These are phyloP conservation scores for Thumatha senex DNA, from an alignment of 2,888 invertebrate species.

Conservation along the genomic window DNA sequence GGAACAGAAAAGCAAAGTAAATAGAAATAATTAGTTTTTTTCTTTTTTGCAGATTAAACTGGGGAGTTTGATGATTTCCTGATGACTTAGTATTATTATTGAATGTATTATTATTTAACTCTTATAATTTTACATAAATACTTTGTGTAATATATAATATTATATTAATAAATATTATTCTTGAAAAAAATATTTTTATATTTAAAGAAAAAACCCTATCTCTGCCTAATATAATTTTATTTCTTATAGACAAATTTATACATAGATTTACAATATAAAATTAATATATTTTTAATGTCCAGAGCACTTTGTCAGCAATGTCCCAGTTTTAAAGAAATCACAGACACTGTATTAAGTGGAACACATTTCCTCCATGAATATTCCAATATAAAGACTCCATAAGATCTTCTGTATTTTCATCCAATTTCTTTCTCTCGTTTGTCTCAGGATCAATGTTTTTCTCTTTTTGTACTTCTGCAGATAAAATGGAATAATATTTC, in stretches of 20 bases:
- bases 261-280: constrained; percentile 25
- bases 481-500: constrained; percentile 73
- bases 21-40: constrained; percentile 63
- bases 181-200: constrained; percentile 41
- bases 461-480: constrained; percentile 81
- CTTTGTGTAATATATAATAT: constrained; percentile 40
- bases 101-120: constrained; percentile 45
- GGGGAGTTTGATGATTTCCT: constrained; percentile 48
- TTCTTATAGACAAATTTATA: constrained; percentile 37
- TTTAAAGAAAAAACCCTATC: constrained; percentile 59
- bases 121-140: constrained; percentile 44
- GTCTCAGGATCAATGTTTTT: constrained; percentile 76
- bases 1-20: constrained; percentile 78
- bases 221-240: constrained; percentile 64
- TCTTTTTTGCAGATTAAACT: constrained; percentile 71
- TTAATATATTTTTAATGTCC: constrained; percentile 47
- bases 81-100: constrained; percentile 36
- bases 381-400: constrained; percentile 84
- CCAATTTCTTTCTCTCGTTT: constrained; percentile 71
- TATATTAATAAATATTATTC: constrained; percentile 50
- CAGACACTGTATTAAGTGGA: constrained; percentile 80
- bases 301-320: constrained; percentile 45
- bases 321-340: constrained; percentile 42
- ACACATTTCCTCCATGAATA: constrained; percentile 85
- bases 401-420: constrained; percentile 74